Evolutionary conservation across 2,113 vertebrate genomes (phyloP), one percentile per base, ranked within the genome.

Genomic region (Ceyx melanurus): DNA sequence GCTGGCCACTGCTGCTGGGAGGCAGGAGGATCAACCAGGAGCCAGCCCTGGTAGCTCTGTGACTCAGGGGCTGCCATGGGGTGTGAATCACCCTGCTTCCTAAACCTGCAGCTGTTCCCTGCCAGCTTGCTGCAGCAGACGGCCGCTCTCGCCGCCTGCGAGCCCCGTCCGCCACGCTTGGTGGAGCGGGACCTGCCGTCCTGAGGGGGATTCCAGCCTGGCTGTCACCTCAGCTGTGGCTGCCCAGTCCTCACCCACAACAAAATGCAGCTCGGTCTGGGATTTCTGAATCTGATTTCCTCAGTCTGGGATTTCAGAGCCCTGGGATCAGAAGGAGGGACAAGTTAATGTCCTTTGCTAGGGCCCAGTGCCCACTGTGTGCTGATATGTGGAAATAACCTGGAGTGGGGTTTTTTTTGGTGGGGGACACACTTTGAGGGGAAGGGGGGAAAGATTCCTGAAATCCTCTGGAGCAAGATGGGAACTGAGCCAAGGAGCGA

Each of bases 81-180:
- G 28, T 3, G 6, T 94, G 86, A 95, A 88, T 94, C 91, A 73
- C 62, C 2, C 1, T 74, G 75, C 89, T 64, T 72, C 83, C 82
- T 90, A 82, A 95, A 92, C 80, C 65, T 83, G 86, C 91, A 89
- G 85, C 95, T 95, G 92, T 86, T 92, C 23, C 40, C 71, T 90
- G 96, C 74, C 91, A 89, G 70, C 71, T 64, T 33, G 83, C 65
- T 89, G 93, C 77, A 91, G 14, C 10, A 40, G 61, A 15, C 19
- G 23, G 22, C 37, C 84, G 72, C 46, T 78, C 18, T 92, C 50
- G 85, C 51, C 8, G 13, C 68, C 43, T 46, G 60, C 26, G 65
- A 72, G 70, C 46, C 16, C 43, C 22, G 25, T 61, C 8, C 1
- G 1, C 8, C 2, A 54, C 0, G 5, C 42, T 73, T 5, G 0